Base-by-base conservation (phyloP, 2,888 invertebrate genomes). In the Polyommatus icarus region DNA sequence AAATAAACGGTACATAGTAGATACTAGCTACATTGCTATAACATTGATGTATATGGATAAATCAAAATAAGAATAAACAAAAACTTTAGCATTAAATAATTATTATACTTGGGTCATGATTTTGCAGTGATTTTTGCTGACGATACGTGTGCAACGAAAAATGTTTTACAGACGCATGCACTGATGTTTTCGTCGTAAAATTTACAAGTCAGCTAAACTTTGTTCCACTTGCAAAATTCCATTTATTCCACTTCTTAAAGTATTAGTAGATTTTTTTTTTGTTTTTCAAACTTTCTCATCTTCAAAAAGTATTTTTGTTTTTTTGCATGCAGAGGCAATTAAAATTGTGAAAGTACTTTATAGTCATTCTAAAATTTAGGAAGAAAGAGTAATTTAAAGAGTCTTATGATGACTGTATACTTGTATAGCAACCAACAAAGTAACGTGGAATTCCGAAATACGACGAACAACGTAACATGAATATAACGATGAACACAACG, bases 181-280 rank as follows among this genome's bases (percentile, higher is more conserved):
- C 5, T 50, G 24, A 29, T 75, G 50, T 75, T 75, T 29, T 73
- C 20, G 8, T 73, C 24, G 40, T 15, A 46, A 46, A 73, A 24
- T 15, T 73, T 24, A 46, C 73, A 15, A 24, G 50, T 50, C 46
- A 73, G 73, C 73, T 24, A 73, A 20, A 73, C 18, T 15, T 46
- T 46, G 12, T 46, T 73, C 12, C 46, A 73, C 40, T 29, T 67
- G 24, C 20, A 73, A 46, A 40, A 20, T 72, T 20, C 40, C 20
- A n/a, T 36, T 36, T 36, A 36, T 36, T 36, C 10, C 10, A 36
- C 40, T 61, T 61, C 8, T 20, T 61, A 7, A 61, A 61, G 10
- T 12, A 24, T 12, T 5, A 61, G 20, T 7, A 24, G 3, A 61
- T 6, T n/a, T 61, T 12, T 61, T 12, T 12, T 4, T 1, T 24